A percentile compares a stretch with the other conserved stretches of the same genome.
Conservation (phyloP, 2,888 invertebrate genomes). For the Pegoplata infirma region DNA sequence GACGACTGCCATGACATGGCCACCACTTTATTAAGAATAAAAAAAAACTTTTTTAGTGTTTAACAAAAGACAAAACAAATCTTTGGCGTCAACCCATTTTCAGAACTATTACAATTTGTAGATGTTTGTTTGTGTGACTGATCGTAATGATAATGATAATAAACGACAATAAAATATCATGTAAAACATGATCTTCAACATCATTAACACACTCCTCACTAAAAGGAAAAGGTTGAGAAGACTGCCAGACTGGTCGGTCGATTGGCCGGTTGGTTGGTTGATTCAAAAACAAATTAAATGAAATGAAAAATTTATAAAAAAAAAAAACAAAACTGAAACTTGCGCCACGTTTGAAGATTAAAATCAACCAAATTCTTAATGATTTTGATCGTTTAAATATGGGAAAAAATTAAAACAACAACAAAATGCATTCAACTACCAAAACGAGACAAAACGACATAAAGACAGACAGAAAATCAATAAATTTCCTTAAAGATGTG, state of each 20-base stretch:
- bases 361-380: constrained; percentile 70
- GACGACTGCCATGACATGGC: not conserved
- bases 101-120: constrained; percentile 23
- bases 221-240: too few relatives aligned
- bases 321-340: constrained; percentile 49
- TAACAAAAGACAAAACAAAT: not conserved
- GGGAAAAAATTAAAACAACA: constrained; percentile 16
- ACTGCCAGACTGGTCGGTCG: not conserved
- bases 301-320: too few relatives aligned
- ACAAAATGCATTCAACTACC: constrained; percentile 21
- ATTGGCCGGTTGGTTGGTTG: not conserved
- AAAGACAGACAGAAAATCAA: constrained; percentile 32
- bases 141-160: constrained; percentile 63
- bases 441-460: constrained; percentile 8
- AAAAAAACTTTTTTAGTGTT: not conserved
- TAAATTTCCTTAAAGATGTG: constrained; percentile 41
- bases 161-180: constrained; percentile 62
- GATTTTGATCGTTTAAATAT: constrained; percentile 59
- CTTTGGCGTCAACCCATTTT: constrained; percentile 38
- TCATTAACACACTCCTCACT: constrained; percentile 51
- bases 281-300: constrained; percentile 65
- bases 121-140: constrained; percentile 62
- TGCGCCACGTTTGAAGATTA: constrained; percentile 74
- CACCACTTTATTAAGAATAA: constrained; percentile 22
- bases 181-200: constrained; percentile 62